phyloP scores from a whole-genome alignment of 2,888 invertebrate species.

The Catocala nupta region DNA sequence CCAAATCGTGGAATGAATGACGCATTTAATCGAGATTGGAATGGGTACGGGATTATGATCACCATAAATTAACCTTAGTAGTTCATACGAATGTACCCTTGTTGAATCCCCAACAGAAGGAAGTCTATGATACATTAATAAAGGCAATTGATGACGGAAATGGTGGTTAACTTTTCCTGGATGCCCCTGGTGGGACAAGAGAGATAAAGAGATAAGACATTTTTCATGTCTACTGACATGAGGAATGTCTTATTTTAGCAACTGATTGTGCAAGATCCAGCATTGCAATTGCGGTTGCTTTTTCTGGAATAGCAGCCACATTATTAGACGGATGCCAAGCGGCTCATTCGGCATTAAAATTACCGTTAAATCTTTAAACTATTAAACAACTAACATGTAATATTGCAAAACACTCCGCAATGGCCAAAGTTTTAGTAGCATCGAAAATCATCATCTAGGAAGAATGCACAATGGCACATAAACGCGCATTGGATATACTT shows the following conservation, averaged over 20 bases:
- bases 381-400: slow-evolving; percentile 50
- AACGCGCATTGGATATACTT: too few species aligned
- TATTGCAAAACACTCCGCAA: slow-evolving; percentile 29
- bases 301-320: slow-evolving; percentile 14
- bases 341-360: slow-evolving; percentile 38
- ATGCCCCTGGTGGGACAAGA: slow-evolving; percentile 42
- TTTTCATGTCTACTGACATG: slow-evolving; percentile 40
- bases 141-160: slow-evolving; percentile 49
- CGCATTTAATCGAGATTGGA: slow-evolving; percentile 57
- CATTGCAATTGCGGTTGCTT: slow-evolving; percentile 19
- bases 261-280: slow-evolving; percentile 15
- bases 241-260: slow-evolving; percentile 30
- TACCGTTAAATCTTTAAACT: slow-evolving; percentile 44
- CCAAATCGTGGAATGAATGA: slow-evolving; percentile 52
- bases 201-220: too few species aligned
- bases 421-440: too few species aligned
- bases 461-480: too few species aligned
- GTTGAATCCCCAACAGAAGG: slow-evolving; percentile 38
- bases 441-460: too few species aligned
- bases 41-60: slow-evolving; percentile 55
- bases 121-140: slow-evolving; percentile 46
- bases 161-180: slow-evolving; percentile 45
- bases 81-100: slow-evolving; percentile 39
- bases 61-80: slow-evolving; percentile 30
- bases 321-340: slow-evolving; percentile 11